Evolutionary conservation across 2,888 invertebrate genomes (phyloP).

Genomic region (Folsomia candida): DNA sequence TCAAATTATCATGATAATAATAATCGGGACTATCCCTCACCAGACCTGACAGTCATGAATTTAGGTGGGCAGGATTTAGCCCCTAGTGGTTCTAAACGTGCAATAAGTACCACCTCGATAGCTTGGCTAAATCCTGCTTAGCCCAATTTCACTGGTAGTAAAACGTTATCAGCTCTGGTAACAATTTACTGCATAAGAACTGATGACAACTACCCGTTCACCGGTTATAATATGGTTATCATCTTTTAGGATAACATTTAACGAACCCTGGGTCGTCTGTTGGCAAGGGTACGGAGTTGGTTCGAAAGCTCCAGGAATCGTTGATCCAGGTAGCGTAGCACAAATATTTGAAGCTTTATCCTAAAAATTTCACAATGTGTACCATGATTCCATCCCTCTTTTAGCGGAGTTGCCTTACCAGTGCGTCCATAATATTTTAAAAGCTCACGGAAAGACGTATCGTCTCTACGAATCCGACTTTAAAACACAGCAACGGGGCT

Average conservation of each 20-base stretch:
- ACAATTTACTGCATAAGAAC: no score
- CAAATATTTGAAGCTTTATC: neutral
- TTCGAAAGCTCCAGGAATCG: conserved; percentile 55
- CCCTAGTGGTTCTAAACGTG: no score
- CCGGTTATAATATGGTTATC: no score
- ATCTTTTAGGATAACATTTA: conserved; percentile 50
- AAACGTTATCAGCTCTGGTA: no score
- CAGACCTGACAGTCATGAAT: no score
- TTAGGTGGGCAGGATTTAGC: no score
- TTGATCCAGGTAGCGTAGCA: conserved; percentile 52
- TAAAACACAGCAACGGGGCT: conserved; percentile 36
- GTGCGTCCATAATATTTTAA: conserved; percentile 52
- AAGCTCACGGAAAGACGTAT: conserved; percentile 52
- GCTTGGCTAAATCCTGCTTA: no score
- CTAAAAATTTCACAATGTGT: neutral
- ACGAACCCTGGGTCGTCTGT: conserved; percentile 45
- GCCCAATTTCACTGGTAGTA: no score
- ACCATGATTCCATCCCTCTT: neutral
- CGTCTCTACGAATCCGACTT: conserved; percentile 51
- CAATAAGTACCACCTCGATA: no score
- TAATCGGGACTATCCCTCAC: no score
- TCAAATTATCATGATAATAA: no score
- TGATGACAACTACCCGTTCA: no score
- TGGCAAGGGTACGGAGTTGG: conserved; percentile 32
- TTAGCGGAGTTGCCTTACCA: conserved; percentile 22